phyloP scores from a whole-genome alignment of 2,888 invertebrate genomes.

The Chelonus formosanus region DNA sequence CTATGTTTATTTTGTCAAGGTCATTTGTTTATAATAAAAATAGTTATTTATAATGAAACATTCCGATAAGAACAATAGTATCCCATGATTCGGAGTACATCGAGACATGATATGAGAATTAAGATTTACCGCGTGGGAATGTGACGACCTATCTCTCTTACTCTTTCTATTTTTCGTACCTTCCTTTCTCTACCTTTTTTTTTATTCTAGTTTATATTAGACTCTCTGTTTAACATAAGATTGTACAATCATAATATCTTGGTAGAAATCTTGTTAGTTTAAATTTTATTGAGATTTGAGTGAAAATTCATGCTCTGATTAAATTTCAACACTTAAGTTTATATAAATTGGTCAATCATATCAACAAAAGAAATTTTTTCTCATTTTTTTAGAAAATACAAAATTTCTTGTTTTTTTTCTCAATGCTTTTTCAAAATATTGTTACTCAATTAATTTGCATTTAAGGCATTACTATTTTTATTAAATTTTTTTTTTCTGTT shows the following conservation, averaged over 20 bases:
- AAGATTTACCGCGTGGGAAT: conserved; percentile 32
- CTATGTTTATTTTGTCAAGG: no score
- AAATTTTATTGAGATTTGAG: neutral
- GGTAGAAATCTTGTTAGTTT: neutral
- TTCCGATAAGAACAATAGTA: no score
- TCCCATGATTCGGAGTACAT: neutral
- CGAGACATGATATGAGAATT: conserved; percentile 8
- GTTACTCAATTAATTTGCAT: no score
- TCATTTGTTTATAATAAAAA: no score
- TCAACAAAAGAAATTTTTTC: no score
- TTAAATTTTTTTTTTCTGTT: neutral
- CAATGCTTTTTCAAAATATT: no score
- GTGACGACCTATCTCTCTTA: conserved; percentile 26
- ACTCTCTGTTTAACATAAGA: neutral
- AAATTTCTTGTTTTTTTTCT: no score
- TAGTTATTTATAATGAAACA: no score
- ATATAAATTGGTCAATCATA: no score
- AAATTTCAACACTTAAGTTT: no score
- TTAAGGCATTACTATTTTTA: neutral
- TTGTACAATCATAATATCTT: no score
- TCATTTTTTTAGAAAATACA: no score
- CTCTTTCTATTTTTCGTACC: neutral
- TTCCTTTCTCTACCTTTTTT: neutral
- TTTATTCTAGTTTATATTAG: neutral
- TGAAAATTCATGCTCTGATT: neutral